Evolutionary conservation across 2,888 invertebrate genomes (phyloP).

Genomic region (Folsomia candida): DNA sequence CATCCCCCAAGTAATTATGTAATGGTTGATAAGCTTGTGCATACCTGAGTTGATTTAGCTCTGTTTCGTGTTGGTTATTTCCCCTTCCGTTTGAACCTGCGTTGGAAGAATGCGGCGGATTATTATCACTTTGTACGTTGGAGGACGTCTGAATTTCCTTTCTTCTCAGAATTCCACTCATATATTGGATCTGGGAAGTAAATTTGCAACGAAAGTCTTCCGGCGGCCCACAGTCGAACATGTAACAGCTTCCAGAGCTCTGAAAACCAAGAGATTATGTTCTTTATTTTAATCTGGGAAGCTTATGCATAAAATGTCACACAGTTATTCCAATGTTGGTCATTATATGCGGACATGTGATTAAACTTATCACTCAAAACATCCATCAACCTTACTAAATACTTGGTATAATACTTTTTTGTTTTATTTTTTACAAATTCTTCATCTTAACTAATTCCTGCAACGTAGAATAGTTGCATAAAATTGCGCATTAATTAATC

Average conservation of each 20-base stretch:
- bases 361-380: too few relatives aligned
- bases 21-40: conserved; percentile 27
- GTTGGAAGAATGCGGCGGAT: conserved; percentile 60
- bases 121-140: conserved; percentile 52
- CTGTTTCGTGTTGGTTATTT: conserved; percentile 67
- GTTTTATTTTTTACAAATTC: too few relatives aligned
- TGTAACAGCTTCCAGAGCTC: conserved; percentile 83
- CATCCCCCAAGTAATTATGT: too few relatives aligned
- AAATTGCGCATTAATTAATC: background rate
- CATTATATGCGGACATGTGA: too few relatives aligned
- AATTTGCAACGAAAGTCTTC: conserved; percentile 91
- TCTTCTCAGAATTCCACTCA: conserved; percentile 73
- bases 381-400: too few relatives aligned
- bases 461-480: background rate
- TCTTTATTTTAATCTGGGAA: too few relatives aligned
- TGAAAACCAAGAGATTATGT: too few relatives aligned
- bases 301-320: too few relatives aligned
- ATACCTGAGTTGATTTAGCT: conserved; percentile 68
- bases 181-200: conserved; percentile 81
- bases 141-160: conserved; percentile 35
- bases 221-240: conserved; percentile 85
- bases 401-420: too few relatives aligned
- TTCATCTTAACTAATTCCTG: background rate
- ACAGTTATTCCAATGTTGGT: too few relatives aligned
- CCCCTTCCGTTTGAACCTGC: conserved; percentile 55